Percentiles rank a stretch among this genome's conserved stretches.
Evolutionary conservation across 2,888 invertebrate species (phyloP).

Genomic region (Quadroppia sp.): DNA sequence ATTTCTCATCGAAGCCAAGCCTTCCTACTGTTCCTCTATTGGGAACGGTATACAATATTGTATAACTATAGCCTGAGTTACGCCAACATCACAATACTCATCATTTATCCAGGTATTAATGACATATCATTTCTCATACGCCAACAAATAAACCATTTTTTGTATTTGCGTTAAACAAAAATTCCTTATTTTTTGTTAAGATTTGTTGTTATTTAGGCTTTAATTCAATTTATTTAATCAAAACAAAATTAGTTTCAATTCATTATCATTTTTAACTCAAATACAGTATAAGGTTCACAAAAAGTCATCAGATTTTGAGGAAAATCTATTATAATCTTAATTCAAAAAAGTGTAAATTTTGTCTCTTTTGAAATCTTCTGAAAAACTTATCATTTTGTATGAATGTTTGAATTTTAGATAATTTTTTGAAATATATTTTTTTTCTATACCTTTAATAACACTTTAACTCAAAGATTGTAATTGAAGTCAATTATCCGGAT

Average conservation of each 20-base stretch:
- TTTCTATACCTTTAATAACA: no score
- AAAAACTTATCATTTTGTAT: no score
- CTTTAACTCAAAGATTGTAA: no score
- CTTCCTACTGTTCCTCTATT: slow-evolving; percentile 19
- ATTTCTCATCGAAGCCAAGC: slow-evolving; percentile 31
- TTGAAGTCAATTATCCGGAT: no score
- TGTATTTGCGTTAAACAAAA: no score
- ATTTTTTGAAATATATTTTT: no score
- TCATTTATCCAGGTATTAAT: slow-evolving; percentile 32
- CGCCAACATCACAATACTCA: slow-evolving; percentile 10
- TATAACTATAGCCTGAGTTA: background rate
- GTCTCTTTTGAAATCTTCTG: no score
- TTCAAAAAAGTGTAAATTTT: no score
- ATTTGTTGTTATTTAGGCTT: background rate
- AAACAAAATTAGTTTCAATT: slow-evolving; percentile 3
- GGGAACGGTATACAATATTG: slow-evolving; percentile 3
- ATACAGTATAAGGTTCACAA: no score
- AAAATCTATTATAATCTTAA: no score
- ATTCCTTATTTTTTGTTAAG: background rate
- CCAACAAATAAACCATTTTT: background rate
- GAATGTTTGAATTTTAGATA: no score
- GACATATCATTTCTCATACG: slow-evolving; percentile 33
- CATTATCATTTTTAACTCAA: background rate
- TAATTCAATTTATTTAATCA: background rate
- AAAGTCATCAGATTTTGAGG: no score